phyloP scores from a whole-genome alignment of 2,888 invertebrate species.

The Bursaphelenchus okinawaensis region DNA sequence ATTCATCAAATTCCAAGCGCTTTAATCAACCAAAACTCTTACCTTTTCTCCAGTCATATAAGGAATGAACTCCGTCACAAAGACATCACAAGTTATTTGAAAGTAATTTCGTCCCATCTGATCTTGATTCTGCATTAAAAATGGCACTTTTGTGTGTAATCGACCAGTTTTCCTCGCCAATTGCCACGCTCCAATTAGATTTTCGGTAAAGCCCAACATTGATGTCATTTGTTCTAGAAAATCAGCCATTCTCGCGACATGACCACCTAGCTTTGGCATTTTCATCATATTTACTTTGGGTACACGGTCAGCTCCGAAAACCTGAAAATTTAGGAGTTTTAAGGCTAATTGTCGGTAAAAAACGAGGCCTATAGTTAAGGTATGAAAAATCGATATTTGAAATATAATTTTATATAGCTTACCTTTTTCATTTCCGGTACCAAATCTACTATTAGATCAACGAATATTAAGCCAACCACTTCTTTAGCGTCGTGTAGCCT shows the following conservation, averaged over 20 bases:
- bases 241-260: constrained; percentile 50
- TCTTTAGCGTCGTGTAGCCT: constrained; percentile 53
- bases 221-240: constrained; percentile 54
- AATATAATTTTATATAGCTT: no score
- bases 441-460: constrained; percentile 52
- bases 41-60: constrained; percentile 54
- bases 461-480: constrained; percentile 49
- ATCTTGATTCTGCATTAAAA: constrained; percentile 53
- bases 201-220: constrained; percentile 55
- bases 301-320: constrained; percentile 55
- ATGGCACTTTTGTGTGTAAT: constrained; percentile 42
- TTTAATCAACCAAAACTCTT: no score
- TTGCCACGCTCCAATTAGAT: constrained; percentile 56
- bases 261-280: constrained; percentile 57
- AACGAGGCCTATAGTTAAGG: no score
- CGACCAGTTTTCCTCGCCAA: constrained; percentile 53
- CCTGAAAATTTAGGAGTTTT: constrained; percentile 29
- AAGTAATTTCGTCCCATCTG: constrained; percentile 55
- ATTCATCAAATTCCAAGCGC: no score
- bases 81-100: constrained; percentile 46
- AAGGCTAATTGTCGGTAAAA: no score
- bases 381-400: no score
- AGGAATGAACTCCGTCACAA: constrained; percentile 45
- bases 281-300: constrained; percentile 51
- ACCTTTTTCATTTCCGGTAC: constrained; percentile 52